A percentile compares a stretch with the other conserved stretches of the same genome.
phyloP scores from a whole-genome alignment of 2,797 vertebrate genomes.

The Microctenopoma lineatum region DNA sequence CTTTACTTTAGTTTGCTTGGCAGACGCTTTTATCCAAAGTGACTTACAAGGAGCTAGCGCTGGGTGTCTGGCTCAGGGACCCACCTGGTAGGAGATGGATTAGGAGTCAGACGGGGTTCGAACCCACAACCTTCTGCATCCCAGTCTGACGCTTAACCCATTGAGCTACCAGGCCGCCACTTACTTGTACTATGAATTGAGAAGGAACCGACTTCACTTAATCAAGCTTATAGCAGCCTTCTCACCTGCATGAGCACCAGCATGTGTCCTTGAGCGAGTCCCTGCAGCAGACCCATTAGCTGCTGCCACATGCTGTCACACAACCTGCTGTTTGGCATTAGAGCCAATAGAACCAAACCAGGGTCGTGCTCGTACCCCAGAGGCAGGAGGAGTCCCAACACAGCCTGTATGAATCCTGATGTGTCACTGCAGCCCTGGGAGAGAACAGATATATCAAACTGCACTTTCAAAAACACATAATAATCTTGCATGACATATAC shows the following conservation, averaged over 20 bases:
- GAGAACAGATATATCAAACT: neutral
- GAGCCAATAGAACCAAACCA: slow-evolving; percentile 73
- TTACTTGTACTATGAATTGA: neutral
- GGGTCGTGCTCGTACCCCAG: slow-evolving; percentile 82
- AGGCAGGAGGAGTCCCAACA: slow-evolving; percentile 78
- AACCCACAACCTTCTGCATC: too few relatives aligned
- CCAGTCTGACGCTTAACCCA: too few relatives aligned
- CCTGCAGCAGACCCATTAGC: slow-evolving; percentile 76
- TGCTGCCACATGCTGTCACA: slow-evolving; percentile 74
- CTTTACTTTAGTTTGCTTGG: too few relatives aligned
- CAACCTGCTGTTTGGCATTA: slow-evolving; percentile 39
- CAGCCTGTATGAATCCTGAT: slow-evolving; percentile 70
- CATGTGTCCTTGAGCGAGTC: slow-evolving; percentile 77
- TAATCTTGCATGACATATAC: too few relatives aligned
- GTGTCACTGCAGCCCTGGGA: slow-evolving; percentile 66
- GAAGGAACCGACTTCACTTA: neutral
- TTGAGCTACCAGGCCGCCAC: too few relatives aligned
- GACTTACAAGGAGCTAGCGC: too few relatives aligned
- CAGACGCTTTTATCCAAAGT: too few relatives aligned
- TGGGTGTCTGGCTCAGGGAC: too few relatives aligned
- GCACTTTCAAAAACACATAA: too few relatives aligned
- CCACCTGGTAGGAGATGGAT: too few relatives aligned
- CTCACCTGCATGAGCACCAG: slow-evolving; percentile 81
- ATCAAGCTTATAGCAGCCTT: neutral
- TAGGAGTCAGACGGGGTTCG: too few relatives aligned